phyloP scores from a whole-genome alignment of 1,140 invertebrate species.

The Cephus cinctus region DNA sequence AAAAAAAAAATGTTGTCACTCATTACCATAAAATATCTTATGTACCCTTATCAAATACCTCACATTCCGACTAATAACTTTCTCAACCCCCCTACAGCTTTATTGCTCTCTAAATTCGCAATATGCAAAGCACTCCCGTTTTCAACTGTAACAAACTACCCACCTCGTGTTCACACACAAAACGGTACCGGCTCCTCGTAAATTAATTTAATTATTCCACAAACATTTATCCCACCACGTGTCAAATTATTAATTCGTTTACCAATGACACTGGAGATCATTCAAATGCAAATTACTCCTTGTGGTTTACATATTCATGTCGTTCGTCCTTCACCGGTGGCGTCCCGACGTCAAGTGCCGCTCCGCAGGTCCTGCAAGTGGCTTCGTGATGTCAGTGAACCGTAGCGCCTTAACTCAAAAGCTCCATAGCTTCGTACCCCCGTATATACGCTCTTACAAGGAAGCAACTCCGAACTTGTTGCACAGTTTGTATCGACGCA shows the following conservation, averaged over 20 bases:
- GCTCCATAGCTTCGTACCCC: background rate
- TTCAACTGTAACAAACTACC: too few species aligned
- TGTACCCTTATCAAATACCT: too few species aligned
- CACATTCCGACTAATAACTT: too few species aligned
- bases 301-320: slow-evolving; percentile 47
- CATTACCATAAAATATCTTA: too few species aligned
- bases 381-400: slow-evolving; percentile 53
- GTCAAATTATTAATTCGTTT: background rate
- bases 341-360: slow-evolving; percentile 51
- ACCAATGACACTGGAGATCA: background rate
- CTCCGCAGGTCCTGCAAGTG: slow-evolving; percentile 23
- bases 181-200: too few species aligned
- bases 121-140: too few species aligned
- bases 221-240: too few species aligned
- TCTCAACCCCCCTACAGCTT: too few species aligned
- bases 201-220: too few species aligned
- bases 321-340: slow-evolving; percentile 51
- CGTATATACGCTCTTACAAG: slow-evolving; percentile 5
- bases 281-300: slow-evolving; percentile 13
- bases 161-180: too few species aligned
- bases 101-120: too few species aligned
- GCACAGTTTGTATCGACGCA: slow-evolving; percentile 37
- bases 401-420: slow-evolving; percentile 10
- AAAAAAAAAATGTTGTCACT: too few species aligned
- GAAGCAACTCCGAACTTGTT: slow-evolving; percentile 45